Evolutionary conservation across 1,140 invertebrate species (phyloP).

Genomic region (Drosophila elegans): DNA sequence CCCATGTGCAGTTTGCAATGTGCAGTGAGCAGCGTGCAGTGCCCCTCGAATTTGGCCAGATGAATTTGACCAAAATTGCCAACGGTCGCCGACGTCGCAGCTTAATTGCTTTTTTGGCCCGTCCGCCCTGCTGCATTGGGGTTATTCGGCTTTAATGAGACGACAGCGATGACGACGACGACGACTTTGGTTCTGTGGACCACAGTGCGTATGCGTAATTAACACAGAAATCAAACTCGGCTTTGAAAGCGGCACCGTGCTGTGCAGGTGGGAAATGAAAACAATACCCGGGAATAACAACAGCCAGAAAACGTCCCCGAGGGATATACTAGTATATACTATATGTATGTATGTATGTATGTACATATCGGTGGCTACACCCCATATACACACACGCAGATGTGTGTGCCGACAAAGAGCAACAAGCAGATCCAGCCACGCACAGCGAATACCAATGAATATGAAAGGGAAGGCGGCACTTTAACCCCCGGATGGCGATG

Average conservation of each 20-base stretch:
- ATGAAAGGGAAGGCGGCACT: neutral
- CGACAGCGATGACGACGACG: slow-evolving; percentile 1
- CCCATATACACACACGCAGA: neutral
- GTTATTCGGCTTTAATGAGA: slow-evolving; percentile 53
- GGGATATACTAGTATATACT: neutral
- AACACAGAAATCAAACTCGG: slow-evolving; percentile 54
- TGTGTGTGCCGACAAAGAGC: slow-evolving; percentile 6
- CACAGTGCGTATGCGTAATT: slow-evolving; percentile 69
- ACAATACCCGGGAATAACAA: slow-evolving; percentile 30
- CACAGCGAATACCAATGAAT: slow-evolving; percentile 28
- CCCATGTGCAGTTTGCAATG: slow-evolving; percentile 35
- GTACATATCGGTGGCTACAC: slow-evolving; percentile 2
- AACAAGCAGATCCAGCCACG: slow-evolving; percentile 40
- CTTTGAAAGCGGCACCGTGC: neutral
- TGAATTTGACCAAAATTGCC: slow-evolving; percentile 69
- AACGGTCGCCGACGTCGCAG: slow-evolving; percentile 24
- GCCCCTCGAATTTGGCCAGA: slow-evolving; percentile 18
- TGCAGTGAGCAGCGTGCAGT: slow-evolving; percentile 1
- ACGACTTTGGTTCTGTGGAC: slow-evolving; percentile 44
- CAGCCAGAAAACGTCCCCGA: slow-evolving; percentile 4
- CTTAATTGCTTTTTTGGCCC: slow-evolving; percentile 60
- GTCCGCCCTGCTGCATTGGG: slow-evolving; percentile 24
- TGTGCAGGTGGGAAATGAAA: slow-evolving; percentile 34
- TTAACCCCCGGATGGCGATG: neutral
- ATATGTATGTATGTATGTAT: too few species aligned